Conservation (phyloP, 1,140 invertebrate genomes). For the Scaptodrosophila lebanonensis region DNA sequence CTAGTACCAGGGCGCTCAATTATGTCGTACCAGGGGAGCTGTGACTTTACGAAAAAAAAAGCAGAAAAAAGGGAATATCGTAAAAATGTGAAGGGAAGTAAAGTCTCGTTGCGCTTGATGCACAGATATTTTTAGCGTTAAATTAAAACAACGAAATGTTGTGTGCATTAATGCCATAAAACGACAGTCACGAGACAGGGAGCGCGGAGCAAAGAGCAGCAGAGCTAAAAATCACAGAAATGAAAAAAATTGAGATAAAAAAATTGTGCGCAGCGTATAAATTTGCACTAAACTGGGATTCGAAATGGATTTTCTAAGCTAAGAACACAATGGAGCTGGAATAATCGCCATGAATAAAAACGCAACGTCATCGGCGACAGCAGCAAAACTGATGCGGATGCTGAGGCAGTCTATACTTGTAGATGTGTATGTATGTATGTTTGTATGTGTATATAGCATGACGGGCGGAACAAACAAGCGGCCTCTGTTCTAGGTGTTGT, state of each 20-base stretch:
- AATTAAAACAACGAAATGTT: constrained; percentile 61
- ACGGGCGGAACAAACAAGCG: constrained; percentile 70
- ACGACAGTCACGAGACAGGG: constrained; percentile 10
- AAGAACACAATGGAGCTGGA: constrained; percentile 58
- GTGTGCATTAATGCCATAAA: constrained; percentile 42
- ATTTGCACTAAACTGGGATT: constrained; percentile 73
- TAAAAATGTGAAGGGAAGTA: too few species aligned
- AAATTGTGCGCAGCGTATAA: constrained; percentile 52
- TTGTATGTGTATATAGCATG: constrained; percentile 29
- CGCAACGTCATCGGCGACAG: constrained; percentile 63
- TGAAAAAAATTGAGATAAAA: constrained; percentile 16
- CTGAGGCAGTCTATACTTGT: constrained; percentile 2
- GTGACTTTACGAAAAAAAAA: too few species aligned
- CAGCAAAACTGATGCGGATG: constrained; percentile 11
- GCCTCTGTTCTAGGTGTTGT: constrained; percentile 44
- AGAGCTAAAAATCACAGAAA: neutral
- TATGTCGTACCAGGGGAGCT: too few species aligned
- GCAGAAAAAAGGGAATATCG: too few species aligned
- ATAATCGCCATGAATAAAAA: constrained; percentile 69
- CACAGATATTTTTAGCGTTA: constrained; percentile 36
- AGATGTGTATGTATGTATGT: constrained; percentile 33
- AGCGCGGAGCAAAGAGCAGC: constrained; percentile 2
- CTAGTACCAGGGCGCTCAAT: too few species aligned
- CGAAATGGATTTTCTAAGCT: constrained; percentile 65
- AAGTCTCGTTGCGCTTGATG: too few species aligned